Evolutionary conservation across 1,140 invertebrate species (phyloP), one percentile per base, ranked within the genome.

Genomic region (Drosophila triauraria): DNA sequence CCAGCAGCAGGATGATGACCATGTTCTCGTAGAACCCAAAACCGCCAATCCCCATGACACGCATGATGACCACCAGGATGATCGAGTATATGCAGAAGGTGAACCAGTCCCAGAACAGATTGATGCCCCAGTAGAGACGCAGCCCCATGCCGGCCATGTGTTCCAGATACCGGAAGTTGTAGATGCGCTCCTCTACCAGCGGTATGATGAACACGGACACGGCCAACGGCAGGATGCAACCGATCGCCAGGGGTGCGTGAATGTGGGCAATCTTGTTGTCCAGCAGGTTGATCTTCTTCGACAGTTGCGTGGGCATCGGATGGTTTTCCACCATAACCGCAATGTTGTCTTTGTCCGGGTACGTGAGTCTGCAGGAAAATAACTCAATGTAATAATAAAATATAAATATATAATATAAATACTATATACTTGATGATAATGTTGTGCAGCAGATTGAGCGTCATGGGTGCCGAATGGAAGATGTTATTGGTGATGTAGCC

Each of bases 231-330:
- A 92, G 43, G 23, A 92, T 76, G 32, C 79, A 76, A 2, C 91
- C 91, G 10, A 92, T 35, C 0, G 72, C 72, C 48, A 92, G 17
- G 2, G 91, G 79, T 5, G 78, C 75, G 42, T 74, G 70, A 3
- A 91, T 80, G 53, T 92, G 87, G 9, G 80, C 74, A n/a, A 91
- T 71, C 42, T 91, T 75, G 67, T 91, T 83, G 23, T 91, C 78
- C 54, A 91, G 27, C 38, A 91, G 17, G 54, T 82, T 86, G 50
- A 90, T 87, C 71, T 83, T 91, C 43, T 70, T 59, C 1, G 59
- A 43, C 2, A 91, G 53, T 4, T 70, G 64, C 4, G 79, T 80
- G 12, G 65, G 84, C 67, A 88, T 60, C 4, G 87, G 87, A 74
- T 86, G 54, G 44, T 80, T 91, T 1, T 70, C 58, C 0, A 92